phyloP scores from a whole-genome alignment of 2,888 invertebrate species.

The Drosophila peninsularis region DNA sequence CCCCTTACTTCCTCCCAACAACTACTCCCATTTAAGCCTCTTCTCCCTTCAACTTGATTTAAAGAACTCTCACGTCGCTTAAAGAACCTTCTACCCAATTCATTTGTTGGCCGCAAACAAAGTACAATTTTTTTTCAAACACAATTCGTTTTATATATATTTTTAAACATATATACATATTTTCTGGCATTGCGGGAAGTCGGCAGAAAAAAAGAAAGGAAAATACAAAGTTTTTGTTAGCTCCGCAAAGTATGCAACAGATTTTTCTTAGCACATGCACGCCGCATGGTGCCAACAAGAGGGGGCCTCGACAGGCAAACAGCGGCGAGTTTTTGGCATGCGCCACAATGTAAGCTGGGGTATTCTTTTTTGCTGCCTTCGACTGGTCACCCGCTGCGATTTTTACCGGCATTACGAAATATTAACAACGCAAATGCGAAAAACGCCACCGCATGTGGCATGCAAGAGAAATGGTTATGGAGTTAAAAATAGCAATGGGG shows the following conservation, averaged over 20 bases:
- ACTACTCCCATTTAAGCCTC: too few species aligned
- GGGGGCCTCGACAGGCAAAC: slow-evolving; percentile 22
- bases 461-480: slow-evolving; percentile 48
- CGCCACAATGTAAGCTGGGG: slow-evolving; percentile 31
- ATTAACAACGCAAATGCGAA: slow-evolving; percentile 68
- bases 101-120: slow-evolving; percentile 41
- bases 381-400: slow-evolving; percentile 68
- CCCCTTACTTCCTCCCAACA: too few species aligned
- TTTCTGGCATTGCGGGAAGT: slow-evolving; percentile 59
- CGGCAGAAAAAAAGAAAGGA: slow-evolving; percentile 34
- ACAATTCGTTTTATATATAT: slow-evolving; percentile 27
- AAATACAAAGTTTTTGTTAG: slow-evolving; percentile 59
- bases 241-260: slow-evolving; percentile 69
- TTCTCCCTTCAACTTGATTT: neutral
- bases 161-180: slow-evolving; percentile 15
- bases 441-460: slow-evolving; percentile 58
- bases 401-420: slow-evolving; percentile 77
- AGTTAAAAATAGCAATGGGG: slow-evolving; percentile 44
- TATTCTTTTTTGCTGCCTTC: slow-evolving; percentile 23
- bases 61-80: neutral
- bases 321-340: slow-evolving; percentile 61
- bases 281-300: slow-evolving; percentile 61
- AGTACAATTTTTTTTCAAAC: slow-evolving; percentile 22
- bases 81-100: slow-evolving; percentile 21
- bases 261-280: slow-evolving; percentile 59